phyloP scores from a whole-genome alignment of 2,888 invertebrate genomes.

The Melanostoma mellinum region DNA sequence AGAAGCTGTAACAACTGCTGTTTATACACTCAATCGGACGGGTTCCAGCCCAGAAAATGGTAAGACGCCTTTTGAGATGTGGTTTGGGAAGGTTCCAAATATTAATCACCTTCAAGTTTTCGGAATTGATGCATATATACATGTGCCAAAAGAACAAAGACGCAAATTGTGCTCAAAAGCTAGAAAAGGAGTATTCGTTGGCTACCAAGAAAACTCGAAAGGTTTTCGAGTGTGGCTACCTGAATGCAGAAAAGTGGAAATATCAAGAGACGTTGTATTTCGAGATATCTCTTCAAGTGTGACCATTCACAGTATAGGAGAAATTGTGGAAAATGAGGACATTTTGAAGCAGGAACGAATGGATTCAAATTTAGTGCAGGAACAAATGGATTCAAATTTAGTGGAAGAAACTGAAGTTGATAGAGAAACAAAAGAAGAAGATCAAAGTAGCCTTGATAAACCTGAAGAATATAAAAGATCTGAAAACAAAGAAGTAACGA shows the following conservation, averaged over 20 bases:
- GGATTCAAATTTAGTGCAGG: no score
- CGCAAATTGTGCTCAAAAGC: not conserved
- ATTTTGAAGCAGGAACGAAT: not conserved
- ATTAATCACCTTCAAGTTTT: conserved; percentile 75
- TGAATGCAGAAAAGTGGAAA: not conserved
- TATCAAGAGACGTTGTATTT: conserved; percentile 7
- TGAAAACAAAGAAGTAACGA: not conserved
- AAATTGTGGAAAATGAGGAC: not conserved
- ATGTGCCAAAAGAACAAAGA: conserved; percentile 45
- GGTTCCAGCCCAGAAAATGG: conserved; percentile 68
- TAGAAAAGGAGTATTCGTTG: conserved; percentile 52
- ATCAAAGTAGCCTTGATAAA: no score
- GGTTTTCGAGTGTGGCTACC: conserved; percentile 72
- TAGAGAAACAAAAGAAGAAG: no score
- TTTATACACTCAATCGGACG: conserved; percentile 77
- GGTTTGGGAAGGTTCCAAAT: conserved; percentile 6
- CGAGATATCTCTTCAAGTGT: not conserved
- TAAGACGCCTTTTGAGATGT: conserved; percentile 75
- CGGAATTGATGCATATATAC: conserved; percentile 77
- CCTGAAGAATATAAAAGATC: not conserved
- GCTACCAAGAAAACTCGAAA: conserved; percentile 77
- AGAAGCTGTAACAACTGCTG: conserved; percentile 78
- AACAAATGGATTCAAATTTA: no score
- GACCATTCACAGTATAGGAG: not conserved
- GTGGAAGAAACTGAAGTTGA: no score